Conservation (phyloP, 2,888 invertebrate species). For the Meganola albula region DNA sequence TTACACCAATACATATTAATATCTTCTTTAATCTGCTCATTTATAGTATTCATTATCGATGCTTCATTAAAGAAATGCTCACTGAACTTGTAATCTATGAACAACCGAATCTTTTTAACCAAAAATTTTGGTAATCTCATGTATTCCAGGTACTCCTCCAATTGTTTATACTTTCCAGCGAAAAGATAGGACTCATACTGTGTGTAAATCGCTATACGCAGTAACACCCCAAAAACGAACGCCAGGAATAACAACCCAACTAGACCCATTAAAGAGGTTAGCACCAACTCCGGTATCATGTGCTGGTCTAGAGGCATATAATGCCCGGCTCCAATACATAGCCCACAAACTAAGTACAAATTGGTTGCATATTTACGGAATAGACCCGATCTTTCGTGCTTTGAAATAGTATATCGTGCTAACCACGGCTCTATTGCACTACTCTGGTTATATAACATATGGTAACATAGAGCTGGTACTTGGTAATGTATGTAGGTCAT, state of each 20-base stretch:
- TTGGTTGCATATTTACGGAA: constrained; percentile 43
- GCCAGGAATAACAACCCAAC: constrained; percentile 40
- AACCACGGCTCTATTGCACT: constrained; percentile 29
- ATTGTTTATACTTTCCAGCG: constrained; percentile 39
- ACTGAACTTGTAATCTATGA: constrained; percentile 49
- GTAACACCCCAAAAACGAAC: constrained; percentile 35
- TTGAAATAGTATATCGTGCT: constrained; percentile 23
- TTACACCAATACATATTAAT: constrained; percentile 76
- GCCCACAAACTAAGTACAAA: constrained; percentile 37
- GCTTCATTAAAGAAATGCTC: constrained; percentile 49
- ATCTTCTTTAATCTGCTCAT: constrained; percentile 69
- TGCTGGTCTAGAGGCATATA: constrained; percentile 32
- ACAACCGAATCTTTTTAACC: constrained; percentile 42
- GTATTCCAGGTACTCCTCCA: constrained; percentile 42
- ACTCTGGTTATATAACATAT: constrained; percentile 24
- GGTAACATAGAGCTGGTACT: constrained; percentile 39
- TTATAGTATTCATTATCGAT: constrained; percentile 44
- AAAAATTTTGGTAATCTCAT: constrained; percentile 40
- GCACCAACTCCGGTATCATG: constrained; percentile 33
- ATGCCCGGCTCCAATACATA: constrained; percentile 44
- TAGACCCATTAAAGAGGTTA: constrained; percentile 35
- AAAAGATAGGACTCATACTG: constrained; percentile 38
- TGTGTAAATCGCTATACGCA: constrained; percentile 41
- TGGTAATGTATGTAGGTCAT: constrained; percentile 50
- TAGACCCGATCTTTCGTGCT: constrained; percentile 5